Evolutionary conservation across 1,140 invertebrate genomes (phyloP).

Genomic region (Drosophila kurseongensis): DNA sequence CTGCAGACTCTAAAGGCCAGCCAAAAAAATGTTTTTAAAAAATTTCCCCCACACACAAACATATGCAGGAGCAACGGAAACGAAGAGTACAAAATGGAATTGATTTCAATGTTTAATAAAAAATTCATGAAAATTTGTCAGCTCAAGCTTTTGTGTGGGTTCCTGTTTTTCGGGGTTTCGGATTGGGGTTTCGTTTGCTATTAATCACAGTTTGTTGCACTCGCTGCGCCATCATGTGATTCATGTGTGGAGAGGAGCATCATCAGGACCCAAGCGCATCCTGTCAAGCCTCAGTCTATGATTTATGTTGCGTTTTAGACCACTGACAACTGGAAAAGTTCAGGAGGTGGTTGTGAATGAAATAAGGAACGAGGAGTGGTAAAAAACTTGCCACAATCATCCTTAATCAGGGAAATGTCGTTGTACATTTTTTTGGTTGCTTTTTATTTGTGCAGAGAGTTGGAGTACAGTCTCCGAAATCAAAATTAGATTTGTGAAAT

Average conservation of each 20-base stretch:
- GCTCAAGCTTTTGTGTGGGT: slow-evolving; percentile 51
- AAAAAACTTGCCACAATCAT: slow-evolving; percentile 46
- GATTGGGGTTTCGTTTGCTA: slow-evolving; percentile 51
- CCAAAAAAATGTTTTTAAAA: slow-evolving; percentile 55
- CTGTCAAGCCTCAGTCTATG: slow-evolving; percentile 71
- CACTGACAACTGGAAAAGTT: slow-evolving; percentile 53
- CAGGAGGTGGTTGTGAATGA: neutral
- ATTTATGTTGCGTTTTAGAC: slow-evolving; percentile 76
- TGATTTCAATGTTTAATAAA: slow-evolving; percentile 84
- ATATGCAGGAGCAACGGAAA: slow-evolving; percentile 46
- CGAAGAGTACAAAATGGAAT: slow-evolving; percentile 66
- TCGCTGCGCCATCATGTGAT: slow-evolving; percentile 79
- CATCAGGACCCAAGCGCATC: slow-evolving; percentile 65
- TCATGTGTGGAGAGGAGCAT: slow-evolving; percentile 64
- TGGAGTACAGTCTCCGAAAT: neutral
- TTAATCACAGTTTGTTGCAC: slow-evolving; percentile 83
- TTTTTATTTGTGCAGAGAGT: neutral
- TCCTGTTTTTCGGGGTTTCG: slow-evolving; percentile 2
- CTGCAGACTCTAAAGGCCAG: slow-evolving; percentile 53
- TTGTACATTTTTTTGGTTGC: neutral
- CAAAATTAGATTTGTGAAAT: too few species aligned
- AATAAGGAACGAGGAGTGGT: neutral
- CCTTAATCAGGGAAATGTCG: slow-evolving; percentile 42
- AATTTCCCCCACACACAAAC: slow-evolving; percentile 36
- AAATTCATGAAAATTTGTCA: slow-evolving; percentile 84